Evolutionary conservation across 30 jellyfish, hydroid and myxozoan genomes (phyloP).

Genomic region (Hydractinia symbiolongicarpus): DNA sequence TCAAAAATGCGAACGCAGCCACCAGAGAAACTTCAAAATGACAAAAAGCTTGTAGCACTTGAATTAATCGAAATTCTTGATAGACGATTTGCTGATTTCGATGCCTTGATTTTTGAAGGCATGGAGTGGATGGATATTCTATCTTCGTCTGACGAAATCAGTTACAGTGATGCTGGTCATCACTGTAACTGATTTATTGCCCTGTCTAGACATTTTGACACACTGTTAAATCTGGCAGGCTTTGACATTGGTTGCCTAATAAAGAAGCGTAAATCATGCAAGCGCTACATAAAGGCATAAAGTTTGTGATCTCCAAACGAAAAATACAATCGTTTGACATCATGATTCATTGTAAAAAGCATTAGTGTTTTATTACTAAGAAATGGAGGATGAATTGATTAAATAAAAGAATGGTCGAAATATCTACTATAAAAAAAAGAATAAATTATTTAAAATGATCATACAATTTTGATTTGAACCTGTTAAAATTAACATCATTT

Average conservation of each 20-base stretch:
- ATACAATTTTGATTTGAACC: not conserved
- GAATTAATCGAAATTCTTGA: not conserved
- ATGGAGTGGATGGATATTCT: not conserved
- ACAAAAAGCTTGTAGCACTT: not conserved
- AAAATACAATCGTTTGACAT: not conserved
- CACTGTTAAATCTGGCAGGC: not conserved
- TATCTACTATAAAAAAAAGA: not conserved
- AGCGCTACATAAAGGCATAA: not conserved
- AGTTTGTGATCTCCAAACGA: not conserved
- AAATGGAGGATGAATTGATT: no score
- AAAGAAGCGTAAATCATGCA: not conserved
- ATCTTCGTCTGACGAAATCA: not conserved
- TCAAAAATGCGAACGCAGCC: slow-evolving; percentile 2
- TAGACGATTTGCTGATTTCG: not conserved
- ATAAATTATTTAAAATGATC: not conserved
- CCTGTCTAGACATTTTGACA: not conserved
- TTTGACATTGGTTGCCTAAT: not conserved
- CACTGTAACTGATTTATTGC: not conserved
- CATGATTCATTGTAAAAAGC: no score
- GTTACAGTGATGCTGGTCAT: no score
- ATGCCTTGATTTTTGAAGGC: not conserved
- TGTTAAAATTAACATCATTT: slow-evolving; percentile 6
- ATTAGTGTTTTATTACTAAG: no score
- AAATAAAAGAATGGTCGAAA: not conserved
- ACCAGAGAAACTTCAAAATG: not conserved